Base-by-base conservation (phyloP, 2,888 invertebrate genomes). In the Hypolimnas misippus region DNA sequence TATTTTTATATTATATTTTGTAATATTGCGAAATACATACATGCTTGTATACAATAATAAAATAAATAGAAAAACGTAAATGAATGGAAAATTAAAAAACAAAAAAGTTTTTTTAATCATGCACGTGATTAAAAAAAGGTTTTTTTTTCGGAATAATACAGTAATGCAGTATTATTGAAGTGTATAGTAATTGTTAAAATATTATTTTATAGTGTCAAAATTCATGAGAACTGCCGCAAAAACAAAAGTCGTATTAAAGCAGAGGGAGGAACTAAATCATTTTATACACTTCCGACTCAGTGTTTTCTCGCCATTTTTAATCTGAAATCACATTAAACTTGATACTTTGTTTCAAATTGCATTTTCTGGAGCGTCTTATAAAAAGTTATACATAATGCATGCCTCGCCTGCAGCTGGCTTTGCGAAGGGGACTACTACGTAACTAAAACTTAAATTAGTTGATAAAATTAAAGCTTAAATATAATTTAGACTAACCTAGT, bases 361-460 rank as follows among this genome's bases (percentile, higher is more conserved):
- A 84, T 90, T 88, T 82, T 85, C 86, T 83, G 82, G 81, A 82
- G 84, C 79, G 76, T 78, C 83, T 87, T 86, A 79, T 83, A 89
- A 89, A 89, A 89, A 88, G 81, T 81, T 83, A 91, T 91, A 90
- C 90, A 91, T 91, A 88, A 91, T 91, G 89, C 89, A 90, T 89
- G 82, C 75, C 80, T 76, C 74, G 84, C 85, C 79, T 82, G 84
- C 86, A 89, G 84, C 88, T 85, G 82, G 81, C 75, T 83, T 77
- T 49, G 70, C 61, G 35, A 54, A 54, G 29, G 42, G 71, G 72
- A 57, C 70, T 84, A 89, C 88, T 70, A 72, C 1, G 31, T n/a
- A n/a, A n/a, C n/a, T n/a, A n/a, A 46, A 82, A 86, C 87, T 68
- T 69, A 1, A 19, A 19, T 42, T 49, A 38, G 35, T 40, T n/a